Evolutionary conservation across 2,888 invertebrate genomes (phyloP), one percentile per base, ranked within the genome.

Genomic region (Lasioglossum lativentre): DNA sequence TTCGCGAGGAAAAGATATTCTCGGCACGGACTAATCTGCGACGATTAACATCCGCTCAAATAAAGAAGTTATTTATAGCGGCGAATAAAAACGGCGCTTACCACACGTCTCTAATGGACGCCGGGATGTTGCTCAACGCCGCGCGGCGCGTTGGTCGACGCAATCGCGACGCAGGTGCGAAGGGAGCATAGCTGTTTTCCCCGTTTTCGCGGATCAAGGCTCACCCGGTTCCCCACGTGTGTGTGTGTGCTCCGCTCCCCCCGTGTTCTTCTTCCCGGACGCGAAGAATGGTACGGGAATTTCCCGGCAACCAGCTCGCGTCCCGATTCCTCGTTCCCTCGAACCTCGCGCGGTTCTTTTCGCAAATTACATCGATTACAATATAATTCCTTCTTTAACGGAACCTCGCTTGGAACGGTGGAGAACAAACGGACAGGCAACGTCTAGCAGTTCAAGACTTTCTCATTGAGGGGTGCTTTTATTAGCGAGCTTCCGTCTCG

Each of bases 391-490:
- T 71, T 19, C n/a, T 66, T 82, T 87, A 89, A 88, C 88, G 89
- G 89, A 85, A 86, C 74, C 81, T 68, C 38, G 16, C n/a, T n/a
- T 30, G 47, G 76, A 68, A 78, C 73, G 74, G 52, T 82, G 82
- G 79, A 75, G 86, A 87, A 83, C 79, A 85, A 77, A 75, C 59
- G 72, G 63, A 75, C 52, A 75, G 2, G 34, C 34, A 82, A 88
- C 90, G 80, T 76, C 83, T 73, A 77, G 19, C 81, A 86, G 89
- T 90, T 90, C 89, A 91, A 90, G 90, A 90, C 90, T 91, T 91
- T 91, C 90, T 90, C 89, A 89, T 90, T 91, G 88, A 85, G 82
- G 89, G 88, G 87, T 86, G 84, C 85, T 89, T 90, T 89, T 88
- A 89, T 89, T 90, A 89, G 82, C 87, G 63, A 68, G 42, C 71